phyloP scores from a whole-genome alignment of 2,113 vertebrate species.

The Gobio gobio region DNA sequence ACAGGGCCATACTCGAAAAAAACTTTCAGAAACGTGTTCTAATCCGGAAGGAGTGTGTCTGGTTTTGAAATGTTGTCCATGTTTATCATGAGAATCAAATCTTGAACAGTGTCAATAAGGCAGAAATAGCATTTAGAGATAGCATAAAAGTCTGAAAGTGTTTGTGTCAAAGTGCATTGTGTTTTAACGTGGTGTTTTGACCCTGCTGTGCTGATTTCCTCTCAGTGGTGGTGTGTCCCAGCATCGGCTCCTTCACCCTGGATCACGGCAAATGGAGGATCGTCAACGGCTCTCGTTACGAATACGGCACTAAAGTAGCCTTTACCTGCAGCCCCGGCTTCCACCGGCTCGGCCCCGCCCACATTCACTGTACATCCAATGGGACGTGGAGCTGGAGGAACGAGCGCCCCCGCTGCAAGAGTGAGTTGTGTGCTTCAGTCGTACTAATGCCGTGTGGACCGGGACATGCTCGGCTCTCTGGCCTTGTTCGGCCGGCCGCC shows the following conservation, averaged over 20 bases:
- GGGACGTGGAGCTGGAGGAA: constrained; percentile 97
- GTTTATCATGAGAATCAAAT: too few species aligned
- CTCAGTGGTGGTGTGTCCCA: constrained; percentile 90
- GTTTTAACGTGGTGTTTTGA: neutral
- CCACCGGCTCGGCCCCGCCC: constrained; percentile 90
- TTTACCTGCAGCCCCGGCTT: constrained; percentile 95
- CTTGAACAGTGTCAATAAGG: too few species aligned
- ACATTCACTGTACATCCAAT: constrained; percentile 91
- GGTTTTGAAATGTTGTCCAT: too few species aligned
- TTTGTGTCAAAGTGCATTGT: neutral
- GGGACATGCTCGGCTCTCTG: neutral
- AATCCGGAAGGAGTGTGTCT: too few species aligned
- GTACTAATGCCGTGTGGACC: neutral
- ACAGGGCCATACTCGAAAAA: too few species aligned
- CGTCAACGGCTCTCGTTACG: constrained; percentile 94
- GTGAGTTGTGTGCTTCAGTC: constrained; percentile 70
- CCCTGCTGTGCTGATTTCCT: neutral
- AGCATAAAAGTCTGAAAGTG: neutral
- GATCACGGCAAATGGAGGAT: constrained; percentile 96
- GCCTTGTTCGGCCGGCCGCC: constrained; percentile 3
- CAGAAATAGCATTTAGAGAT: too few species aligned
- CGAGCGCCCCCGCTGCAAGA: constrained; percentile 91
- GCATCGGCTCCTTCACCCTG: constrained; percentile 94
- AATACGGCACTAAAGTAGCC: constrained; percentile 93
- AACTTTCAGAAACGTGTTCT: too few species aligned